Evolutionary conservation across 2,797 vertebrate genomes (phyloP).

Genomic region (Sebastes itinus): DNA sequence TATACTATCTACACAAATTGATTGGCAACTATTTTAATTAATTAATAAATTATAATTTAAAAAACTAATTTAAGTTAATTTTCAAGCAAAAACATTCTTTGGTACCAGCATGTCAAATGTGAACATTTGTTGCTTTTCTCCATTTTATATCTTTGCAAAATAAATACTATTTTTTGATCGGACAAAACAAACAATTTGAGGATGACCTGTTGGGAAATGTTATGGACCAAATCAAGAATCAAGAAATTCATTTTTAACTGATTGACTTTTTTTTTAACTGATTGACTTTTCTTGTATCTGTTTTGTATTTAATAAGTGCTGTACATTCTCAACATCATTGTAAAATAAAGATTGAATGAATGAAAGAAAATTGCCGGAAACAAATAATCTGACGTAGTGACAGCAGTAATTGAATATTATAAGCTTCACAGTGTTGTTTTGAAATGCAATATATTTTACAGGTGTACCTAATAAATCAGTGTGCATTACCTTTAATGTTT

Average conservation of each 20-base stretch:
- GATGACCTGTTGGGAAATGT: not conserved
- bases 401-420: not conserved
- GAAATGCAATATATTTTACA: not conserved
- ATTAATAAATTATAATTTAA: not conserved
- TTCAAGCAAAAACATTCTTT: not conserved
- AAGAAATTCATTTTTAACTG: not conserved
- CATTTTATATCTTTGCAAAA: not conserved
- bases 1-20: not conserved
- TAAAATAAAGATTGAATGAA: too few relatives aligned
- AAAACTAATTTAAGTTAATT: not conserved
- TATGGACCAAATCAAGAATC: not conserved
- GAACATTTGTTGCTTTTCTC: not conserved
- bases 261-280: too few relatives aligned
- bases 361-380: not conserved
- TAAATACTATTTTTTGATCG: not conserved
- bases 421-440: not conserved
- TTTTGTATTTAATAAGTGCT: too few relatives aligned
- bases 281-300: too few relatives aligned
- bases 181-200: not conserved
- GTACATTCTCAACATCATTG: too few relatives aligned
- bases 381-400: not conserved
- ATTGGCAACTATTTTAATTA: not conserved
- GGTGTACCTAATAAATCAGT: not conserved
- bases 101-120: not conserved
- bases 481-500: not conserved